phyloP scores from a whole-genome alignment of 2,113 vertebrate genomes.

The Asarcornis scutulata region DNA sequence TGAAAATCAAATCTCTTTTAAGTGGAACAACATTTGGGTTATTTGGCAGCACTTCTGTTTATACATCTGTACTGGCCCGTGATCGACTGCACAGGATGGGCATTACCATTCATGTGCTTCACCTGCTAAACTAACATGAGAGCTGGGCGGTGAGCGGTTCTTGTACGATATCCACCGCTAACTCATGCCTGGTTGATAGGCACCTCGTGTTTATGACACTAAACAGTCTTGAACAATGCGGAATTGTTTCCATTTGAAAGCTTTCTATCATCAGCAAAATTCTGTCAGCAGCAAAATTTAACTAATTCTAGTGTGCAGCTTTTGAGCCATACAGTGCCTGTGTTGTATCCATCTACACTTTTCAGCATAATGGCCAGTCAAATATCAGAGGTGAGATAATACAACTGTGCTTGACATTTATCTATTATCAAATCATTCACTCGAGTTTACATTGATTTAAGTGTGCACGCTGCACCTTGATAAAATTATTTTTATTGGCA shows the following conservation, averaged over 20 bases:
- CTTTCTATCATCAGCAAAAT: background rate
- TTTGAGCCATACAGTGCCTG: background rate
- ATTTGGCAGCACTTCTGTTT: background rate
- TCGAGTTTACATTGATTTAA: conserved; percentile 27
- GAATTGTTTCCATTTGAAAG: background rate
- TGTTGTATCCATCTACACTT: background rate
- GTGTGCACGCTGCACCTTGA: background rate
- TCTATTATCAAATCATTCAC: background rate
- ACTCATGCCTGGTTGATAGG: background rate
- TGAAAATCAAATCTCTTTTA: background rate
- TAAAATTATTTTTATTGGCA: conserved; percentile 25
- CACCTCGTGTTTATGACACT: background rate
- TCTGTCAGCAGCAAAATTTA: background rate
- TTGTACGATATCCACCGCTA: background rate
- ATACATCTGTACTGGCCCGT: background rate
- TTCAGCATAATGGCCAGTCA: background rate
- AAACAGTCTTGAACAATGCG: background rate
- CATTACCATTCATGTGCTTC: background rate
- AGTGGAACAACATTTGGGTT: background rate
- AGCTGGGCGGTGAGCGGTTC: background rate
- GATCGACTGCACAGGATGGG: background rate
- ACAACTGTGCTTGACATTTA: background rate
- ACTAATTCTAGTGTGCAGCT: background rate
- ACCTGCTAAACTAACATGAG: background rate
- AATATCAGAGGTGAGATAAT: conserved; percentile 27